Evolutionary conservation across 1,140 invertebrate genomes (phyloP).

Genomic region (Drosophila funebris): DNA sequence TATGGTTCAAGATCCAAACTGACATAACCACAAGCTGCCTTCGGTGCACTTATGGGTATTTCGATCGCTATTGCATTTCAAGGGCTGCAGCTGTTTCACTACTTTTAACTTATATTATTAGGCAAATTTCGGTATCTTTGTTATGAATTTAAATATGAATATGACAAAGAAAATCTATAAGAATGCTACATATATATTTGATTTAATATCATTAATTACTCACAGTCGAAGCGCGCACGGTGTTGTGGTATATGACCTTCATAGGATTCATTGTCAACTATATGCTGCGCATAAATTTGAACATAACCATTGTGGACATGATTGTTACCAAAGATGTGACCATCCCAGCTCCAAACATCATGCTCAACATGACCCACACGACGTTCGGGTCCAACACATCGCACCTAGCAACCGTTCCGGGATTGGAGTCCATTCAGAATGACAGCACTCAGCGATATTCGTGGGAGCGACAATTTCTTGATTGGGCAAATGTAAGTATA

Average conservation of each 20-base stretch:
- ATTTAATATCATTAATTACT: not conserved
- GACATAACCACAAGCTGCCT: conserved; percentile 56
- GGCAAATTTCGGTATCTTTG: not conserved
- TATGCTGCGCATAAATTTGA: conserved; percentile 92
- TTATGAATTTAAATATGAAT: not conserved
- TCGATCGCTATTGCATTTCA: conserved; percentile 44
- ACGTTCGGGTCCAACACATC: conserved; percentile 51
- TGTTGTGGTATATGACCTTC: conserved; percentile 89
- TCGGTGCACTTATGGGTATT: conserved; percentile 22
- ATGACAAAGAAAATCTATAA: not conserved
- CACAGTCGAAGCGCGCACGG: conserved; percentile 82
- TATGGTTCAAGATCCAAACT: conserved; percentile 61
- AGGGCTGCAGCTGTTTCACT: not conserved
- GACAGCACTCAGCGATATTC: conserved; percentile 49
- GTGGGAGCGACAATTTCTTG: conserved; percentile 63
- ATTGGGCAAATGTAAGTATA: conserved; percentile 69
- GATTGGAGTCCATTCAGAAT: not conserved
- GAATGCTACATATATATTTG: too few species aligned
- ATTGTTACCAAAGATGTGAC: too few species aligned
- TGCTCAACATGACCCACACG: conserved; percentile 25
- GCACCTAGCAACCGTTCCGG: conserved; percentile 15
- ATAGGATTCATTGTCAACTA: conserved; percentile 91
- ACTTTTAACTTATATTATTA: not conserved
- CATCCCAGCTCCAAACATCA: conserved; percentile 38
- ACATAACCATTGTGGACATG: conserved; percentile 95